Evolutionary conservation across 2,888 invertebrate genomes (phyloP), one percentile per base, ranked within the genome.

Genomic region (Caenorhabditis virilis): DNA sequence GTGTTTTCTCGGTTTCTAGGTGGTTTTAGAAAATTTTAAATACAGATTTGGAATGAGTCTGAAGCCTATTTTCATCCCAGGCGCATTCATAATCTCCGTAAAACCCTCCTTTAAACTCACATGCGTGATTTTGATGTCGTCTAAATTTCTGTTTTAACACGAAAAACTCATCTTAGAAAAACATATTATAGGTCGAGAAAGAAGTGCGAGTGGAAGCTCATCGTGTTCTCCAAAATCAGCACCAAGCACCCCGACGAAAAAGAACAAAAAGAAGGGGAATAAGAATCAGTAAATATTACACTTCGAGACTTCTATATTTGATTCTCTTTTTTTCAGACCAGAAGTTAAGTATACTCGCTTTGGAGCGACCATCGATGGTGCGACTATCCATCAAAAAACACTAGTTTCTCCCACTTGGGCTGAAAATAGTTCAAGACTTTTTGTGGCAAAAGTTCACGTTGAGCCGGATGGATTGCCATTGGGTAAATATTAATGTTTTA

Each of bases 351-450:
- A 18, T n/a, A 18, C 11, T 23, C 42, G 64, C 2, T 70, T 26
- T 52, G 60, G 64, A 1, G 69, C 69, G 7, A 57, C 56, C 15
- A 22, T 79, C 42, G 51, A 53, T 22, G 72, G 72, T 22, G 39
- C 78, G 16, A 56, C 76, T 2, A 69, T 85, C 6, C 66, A 79
- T 20, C 79, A 83, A 16, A 78, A 79, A 23, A 78, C 78, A 3
- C 67, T 82, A 11, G 80, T 78, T 6, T 78, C 80, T 13, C 69
- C 79, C 26, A 80, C 84, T 2, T 80, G 72, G 71, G 68, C 77
- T 27, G 78, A 80, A 41, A 42, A 62, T 15, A 42, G 57, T 16
- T 52, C 71, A 0, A 73, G 75, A 1, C 55, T 78, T 15, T 76
- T 80, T 60, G 74, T 77, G 71, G 78, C 78, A 63, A 78, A 78